Evolutionary conservation across 2,113 vertebrate species (phyloP), one percentile per base, ranked within the genome.

Genomic region (Vombatus ursinus): DNA sequence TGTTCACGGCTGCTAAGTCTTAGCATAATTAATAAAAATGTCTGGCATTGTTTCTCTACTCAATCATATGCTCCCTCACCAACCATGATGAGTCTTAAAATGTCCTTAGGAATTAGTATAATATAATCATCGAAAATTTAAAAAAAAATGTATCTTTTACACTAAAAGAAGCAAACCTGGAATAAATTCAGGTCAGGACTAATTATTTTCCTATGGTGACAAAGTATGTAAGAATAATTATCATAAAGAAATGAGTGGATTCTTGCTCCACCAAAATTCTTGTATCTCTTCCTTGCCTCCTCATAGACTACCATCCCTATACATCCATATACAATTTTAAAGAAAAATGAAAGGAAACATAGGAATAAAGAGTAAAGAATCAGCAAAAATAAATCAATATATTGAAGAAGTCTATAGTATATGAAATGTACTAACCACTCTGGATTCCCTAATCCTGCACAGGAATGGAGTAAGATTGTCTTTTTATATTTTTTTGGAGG

Each of bases 41-140:
- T 4, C 9, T 49, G 0, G 0, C 0, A 26, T 54, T 11, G 89
- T 89, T 96, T 48, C 0, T 94, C 53, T 52, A 44, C 97, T 94
- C n/a, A 95, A 26, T 96, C 68, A 48, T 1, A 47, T 93, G 93
- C 14, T 2, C 51, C 5, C 50, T 48, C 54, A 95, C 31, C 53
- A 50, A 49, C 94, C 92, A 94, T 96, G 97, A 96, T 89, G 92
- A 16, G 6, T 90, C 51, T 96, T 31, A 31, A 84, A 1, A 52
- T 77, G 47, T 11, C 92, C 23, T 89, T 95, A 91, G 77, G 61
- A 96, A 91, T 23, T 92, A 92, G 51, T n/a, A 0, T 3, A 95
- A 49, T 61, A 94, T 12, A 95, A 7, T 95, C 1, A 9, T 90
- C 1, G 6, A 8, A 93, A 84, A 51, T 2, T 44, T 84, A 84